Base-by-base conservation (phyloP, 2,888 invertebrate genomes). In the Pyrgus malvae region DNA sequence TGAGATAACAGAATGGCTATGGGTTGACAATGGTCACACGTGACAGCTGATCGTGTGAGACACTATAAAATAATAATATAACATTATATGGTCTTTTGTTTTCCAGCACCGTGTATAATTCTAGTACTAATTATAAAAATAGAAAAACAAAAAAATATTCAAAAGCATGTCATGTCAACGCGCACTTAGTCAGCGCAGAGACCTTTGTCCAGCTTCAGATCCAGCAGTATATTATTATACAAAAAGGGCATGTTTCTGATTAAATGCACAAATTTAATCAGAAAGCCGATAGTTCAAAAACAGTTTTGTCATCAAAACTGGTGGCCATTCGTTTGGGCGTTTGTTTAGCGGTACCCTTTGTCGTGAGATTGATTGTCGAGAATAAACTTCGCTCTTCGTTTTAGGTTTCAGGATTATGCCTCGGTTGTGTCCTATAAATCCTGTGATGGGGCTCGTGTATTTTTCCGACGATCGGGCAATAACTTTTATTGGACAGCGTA, bases 301-400 rank as follows among this genome's bases (percentile, higher is more conserved):
- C 42, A 42, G 25, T 50, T 51, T 44, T 44, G 41, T 50, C 50
- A 50, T 50, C 33, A 25, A 42, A 50, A 42, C n/a, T 23, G 50
- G 29, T 7, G 38, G 45, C 45, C 51, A 37, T 45, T 45, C 29
- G 53, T 53, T 45, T 14, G 16, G 45, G 37, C 44, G 16, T 45
- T 53, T 44, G 45, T 45, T 12, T 12, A 37, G 29, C 45, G 44
- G 29, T 38, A 44, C 53, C 53, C 45, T 53, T 53, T 45, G 53
- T 44, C 37, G 37, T 27, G 45, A 45, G 45, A 53, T 53, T 44
- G 53, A 53, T 53, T 21, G 53, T 44, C 37, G 37, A 21, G 33
- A 51, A 51, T 51, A 51, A 51, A 51, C 44, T 37, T 42, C 25
- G 8, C 8, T 9, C 44, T 51, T 37, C 37, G 37, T 44, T 51